Percentiles rank a stretch among this genome's conserved stretches.
Conservation (phyloP, 2,113 vertebrate species). For the Pollachius pollachius region DNA sequence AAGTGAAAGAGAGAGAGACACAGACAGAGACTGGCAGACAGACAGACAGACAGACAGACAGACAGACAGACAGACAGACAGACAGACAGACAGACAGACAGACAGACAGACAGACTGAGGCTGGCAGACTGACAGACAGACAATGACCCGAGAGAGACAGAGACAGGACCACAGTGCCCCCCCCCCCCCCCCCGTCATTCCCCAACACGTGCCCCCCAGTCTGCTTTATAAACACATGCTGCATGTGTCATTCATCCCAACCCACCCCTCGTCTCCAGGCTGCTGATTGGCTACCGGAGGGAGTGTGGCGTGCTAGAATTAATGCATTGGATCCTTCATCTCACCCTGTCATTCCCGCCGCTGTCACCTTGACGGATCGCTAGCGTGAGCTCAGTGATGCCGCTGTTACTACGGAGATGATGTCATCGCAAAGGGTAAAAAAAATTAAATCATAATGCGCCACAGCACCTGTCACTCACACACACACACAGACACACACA, state of each 20-base stretch:
- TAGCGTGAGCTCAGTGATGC: constrained; percentile 15
- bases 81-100: no score
- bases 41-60: no score
- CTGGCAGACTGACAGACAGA: no score
- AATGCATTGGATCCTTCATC: constrained; percentile 12
- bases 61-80: no score
- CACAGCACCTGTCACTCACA: not conserved
- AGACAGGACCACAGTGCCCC: no score
- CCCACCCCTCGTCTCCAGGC: constrained; percentile 24
- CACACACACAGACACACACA: not conserved
- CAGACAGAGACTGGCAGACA: no score
- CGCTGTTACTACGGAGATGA: constrained; percentile 39
- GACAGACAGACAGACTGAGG: no score
- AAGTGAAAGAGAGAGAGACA: not conserved
- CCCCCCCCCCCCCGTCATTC: constrained; percentile 53
- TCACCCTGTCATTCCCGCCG: constrained; percentile 2
- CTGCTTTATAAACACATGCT: constrained; percentile 49
- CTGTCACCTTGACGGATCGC: constrained; percentile 50
- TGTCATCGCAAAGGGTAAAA: constrained; percentile 40
- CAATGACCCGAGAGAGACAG: no score
- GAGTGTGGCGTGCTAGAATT: constrained; percentile 26
- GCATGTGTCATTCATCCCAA: constrained; percentile 28
- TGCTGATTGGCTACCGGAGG: constrained; percentile 44
- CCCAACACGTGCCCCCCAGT: constrained; percentile 53
- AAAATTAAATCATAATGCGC: not conserved